Evolutionary conservation across 2,888 invertebrate species (phyloP).

Genomic region (Catocala nupta): DNA sequence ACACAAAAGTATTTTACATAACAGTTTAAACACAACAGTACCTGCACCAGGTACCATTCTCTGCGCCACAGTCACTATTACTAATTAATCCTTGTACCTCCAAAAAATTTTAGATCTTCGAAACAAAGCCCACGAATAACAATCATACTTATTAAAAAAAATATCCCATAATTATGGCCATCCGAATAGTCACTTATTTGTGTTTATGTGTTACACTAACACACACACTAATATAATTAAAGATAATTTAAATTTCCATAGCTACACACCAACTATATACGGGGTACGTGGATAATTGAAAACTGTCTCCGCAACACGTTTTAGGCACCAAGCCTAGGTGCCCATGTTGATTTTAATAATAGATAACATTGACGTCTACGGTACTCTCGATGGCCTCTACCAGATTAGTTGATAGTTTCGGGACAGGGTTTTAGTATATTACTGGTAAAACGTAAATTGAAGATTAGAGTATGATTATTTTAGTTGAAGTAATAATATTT

Average conservation of each 20-base stretch:
- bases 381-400: slow-evolving; percentile 34
- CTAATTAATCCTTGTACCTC: no score
- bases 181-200: no score
- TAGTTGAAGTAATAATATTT: not conserved
- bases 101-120: no score
- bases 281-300: slow-evolving; percentile 68
- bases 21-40: no score
- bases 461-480: not conserved
- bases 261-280: slow-evolving; percentile 5
- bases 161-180: no score
- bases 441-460: not conserved
- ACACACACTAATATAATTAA: no score
- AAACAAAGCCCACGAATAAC: no score
- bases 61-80: no score
- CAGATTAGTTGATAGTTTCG: slow-evolving; percentile 33
- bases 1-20: no score
- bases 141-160: no score
- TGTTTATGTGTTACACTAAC: no score
- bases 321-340: slow-evolving; percentile 22
- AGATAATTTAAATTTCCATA: slow-evolving; percentile 8
- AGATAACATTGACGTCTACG: slow-evolving; percentile 43
- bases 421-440: slow-evolving; percentile 4
- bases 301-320: slow-evolving; percentile 59
- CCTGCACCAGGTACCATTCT: no score
- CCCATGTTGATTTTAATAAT: slow-evolving; percentile 50